Conservation (phyloP, 2,113 vertebrate genomes). For the Pelusios castaneus region DNA sequence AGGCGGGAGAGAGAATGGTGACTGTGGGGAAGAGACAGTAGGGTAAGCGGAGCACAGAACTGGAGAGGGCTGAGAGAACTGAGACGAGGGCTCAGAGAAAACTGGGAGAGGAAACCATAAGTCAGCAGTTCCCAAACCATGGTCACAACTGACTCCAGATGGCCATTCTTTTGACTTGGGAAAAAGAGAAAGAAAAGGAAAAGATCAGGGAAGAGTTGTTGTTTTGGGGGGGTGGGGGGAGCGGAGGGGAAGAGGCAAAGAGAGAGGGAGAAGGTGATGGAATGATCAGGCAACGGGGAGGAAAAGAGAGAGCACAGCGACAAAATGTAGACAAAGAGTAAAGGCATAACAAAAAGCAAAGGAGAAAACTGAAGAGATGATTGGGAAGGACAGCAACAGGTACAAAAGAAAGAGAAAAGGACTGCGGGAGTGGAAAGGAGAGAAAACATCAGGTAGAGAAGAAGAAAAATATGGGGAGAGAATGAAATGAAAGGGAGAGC, state of each 20-base stretch:
- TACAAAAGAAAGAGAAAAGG: not conserved
- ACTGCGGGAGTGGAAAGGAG: too few relatives aligned
- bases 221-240: too few relatives aligned
- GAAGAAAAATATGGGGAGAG: not conserved
- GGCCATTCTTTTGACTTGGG: not conserved
- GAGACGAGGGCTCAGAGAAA: not conserved
- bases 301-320: not conserved
- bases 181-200: not conserved
- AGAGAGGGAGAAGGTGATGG: not conserved
- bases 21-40: not conserved
- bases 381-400: not conserved
- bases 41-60: not conserved
- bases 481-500: not conserved
- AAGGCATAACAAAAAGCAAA: not conserved
- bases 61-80: not conserved
- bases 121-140: not conserved
- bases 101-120: not conserved
- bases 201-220: not conserved
- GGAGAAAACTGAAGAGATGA: not conserved
- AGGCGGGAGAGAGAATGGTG: not conserved
- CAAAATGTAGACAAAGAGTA: not conserved
- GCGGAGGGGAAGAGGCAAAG: too few relatives aligned
- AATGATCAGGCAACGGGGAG: not conserved
- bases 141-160: not conserved
- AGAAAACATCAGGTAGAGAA: not conserved